A percentile compares a stretch with the other conserved stretches of the same genome.
These are phyloP conservation scores for Drosophila varians DNA, from an alignment of 1,140 invertebrate species.

Conservation along the genomic window DNA sequence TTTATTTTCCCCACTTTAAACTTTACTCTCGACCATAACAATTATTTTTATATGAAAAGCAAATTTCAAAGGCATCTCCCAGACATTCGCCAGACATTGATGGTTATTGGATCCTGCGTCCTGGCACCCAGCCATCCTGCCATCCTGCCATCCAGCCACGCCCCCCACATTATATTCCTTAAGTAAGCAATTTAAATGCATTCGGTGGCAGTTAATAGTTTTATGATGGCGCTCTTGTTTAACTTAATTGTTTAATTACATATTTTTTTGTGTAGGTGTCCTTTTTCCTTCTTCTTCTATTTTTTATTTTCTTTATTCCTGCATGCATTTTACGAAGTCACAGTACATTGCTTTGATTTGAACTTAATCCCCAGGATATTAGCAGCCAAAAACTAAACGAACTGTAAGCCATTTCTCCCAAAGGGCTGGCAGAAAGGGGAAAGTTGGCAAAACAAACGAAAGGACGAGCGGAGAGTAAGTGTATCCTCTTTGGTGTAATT, in stretches of 20 bases:
- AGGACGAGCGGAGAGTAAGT: constrained; percentile 43
- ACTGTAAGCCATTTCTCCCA: constrained; percentile 69
- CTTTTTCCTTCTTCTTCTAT: neutral
- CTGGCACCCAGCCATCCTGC: neutral
- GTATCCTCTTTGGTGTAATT: constrained; percentile 68
- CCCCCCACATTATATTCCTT: constrained; percentile 22
- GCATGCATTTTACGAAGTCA: constrained; percentile 68
- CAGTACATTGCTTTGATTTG: constrained; percentile 81
- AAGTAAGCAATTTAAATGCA: constrained; percentile 78
- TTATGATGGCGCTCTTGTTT: constrained; percentile 54
- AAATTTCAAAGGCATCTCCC: constrained; percentile 50
- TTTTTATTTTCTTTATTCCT: neutral
- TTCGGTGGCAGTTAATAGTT: constrained; percentile 70
- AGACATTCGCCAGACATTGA: constrained; percentile 45
- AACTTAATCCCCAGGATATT: constrained; percentile 76
- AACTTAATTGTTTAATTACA: constrained; percentile 79
- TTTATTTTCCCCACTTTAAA: constrained; percentile 22
- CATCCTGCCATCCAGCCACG: constrained; percentile 7
- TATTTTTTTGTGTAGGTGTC: constrained; percentile 33
- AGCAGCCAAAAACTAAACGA: constrained; percentile 65
- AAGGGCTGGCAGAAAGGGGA: neutral
- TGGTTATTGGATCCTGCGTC: constrained; percentile 43
- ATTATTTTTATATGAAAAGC: constrained; percentile 48
- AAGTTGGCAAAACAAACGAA: neutral
- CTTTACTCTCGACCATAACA: constrained; percentile 47